Evolutionary conservation across 2,888 invertebrate species (phyloP).

Genomic region (Dynastes tityus): DNA sequence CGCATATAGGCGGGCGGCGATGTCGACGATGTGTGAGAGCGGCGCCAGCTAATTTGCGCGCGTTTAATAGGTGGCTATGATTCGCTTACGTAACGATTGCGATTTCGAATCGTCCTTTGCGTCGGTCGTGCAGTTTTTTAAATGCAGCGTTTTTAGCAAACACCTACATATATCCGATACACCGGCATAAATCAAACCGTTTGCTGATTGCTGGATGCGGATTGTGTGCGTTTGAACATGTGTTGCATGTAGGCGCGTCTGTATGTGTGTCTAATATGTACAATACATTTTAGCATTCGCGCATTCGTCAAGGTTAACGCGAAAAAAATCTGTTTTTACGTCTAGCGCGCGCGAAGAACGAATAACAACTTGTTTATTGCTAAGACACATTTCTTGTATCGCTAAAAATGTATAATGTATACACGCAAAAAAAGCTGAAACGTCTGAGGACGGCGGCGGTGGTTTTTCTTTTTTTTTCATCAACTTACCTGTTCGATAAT

Average conservation of each 20-base stretch:
- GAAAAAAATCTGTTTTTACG: conserved; percentile 15
- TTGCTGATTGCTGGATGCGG: background rate
- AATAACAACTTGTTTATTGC: conserved; percentile 21
- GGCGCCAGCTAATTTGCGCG: conserved; percentile 5
- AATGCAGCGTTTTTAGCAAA: too few relatives aligned
- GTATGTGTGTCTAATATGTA: background rate
- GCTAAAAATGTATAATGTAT: too few relatives aligned
- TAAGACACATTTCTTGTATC: conserved; percentile 5
- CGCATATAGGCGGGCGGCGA: background rate
- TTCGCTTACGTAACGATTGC: background rate
- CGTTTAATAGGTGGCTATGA: background rate
- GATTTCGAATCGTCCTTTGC: background rate
- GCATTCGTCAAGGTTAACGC: conserved; percentile 10
- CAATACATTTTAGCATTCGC: background rate
- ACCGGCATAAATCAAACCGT: background rate
- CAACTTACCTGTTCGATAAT: conserved; percentile 3
- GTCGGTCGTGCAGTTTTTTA: background rate
- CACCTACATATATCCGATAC: background rate
- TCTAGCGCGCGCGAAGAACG: conserved; percentile 5
- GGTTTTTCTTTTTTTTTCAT: background rate
- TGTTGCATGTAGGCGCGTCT: background rate
- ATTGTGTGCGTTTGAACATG: background rate
- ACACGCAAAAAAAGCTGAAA: background rate
- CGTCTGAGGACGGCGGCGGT: conserved; percentile 1
- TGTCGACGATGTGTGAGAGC: background rate